Percentiles rank a stretch among this genome's conserved stretches.
Evolutionary conservation across 1,140 invertebrate genomes (phyloP).

Genomic region (Chrysomallon squamiferum): DNA sequence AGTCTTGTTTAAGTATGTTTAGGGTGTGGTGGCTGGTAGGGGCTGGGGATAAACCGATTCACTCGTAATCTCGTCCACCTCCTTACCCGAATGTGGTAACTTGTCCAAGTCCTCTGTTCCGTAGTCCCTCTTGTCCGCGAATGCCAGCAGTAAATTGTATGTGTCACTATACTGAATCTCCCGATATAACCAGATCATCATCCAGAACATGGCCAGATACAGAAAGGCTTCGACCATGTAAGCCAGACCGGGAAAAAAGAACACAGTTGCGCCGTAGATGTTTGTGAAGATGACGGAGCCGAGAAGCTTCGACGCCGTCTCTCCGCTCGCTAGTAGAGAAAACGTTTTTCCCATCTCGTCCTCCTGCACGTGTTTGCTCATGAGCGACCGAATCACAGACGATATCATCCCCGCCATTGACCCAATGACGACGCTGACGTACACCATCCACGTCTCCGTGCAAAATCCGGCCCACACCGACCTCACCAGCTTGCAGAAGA

Average conservation of each 20-base stretch:
- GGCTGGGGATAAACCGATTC: neutral
- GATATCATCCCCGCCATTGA: slow-evolving; percentile 52
- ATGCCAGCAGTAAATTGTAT: neutral
- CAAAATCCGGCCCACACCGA: slow-evolving; percentile 51
- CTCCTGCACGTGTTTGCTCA: slow-evolving; percentile 54
- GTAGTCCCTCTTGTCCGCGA: neutral
- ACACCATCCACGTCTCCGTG: slow-evolving; percentile 57
- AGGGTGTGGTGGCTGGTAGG: neutral
- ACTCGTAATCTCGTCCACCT: neutral
- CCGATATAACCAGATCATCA: slow-evolving; percentile 29
- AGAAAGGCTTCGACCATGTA: slow-evolving; percentile 49
- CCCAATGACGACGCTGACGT: slow-evolving; percentile 48
- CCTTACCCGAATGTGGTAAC: neutral
- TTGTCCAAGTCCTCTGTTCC: neutral
- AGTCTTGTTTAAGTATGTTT: too few species aligned
- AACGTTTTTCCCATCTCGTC: slow-evolving; percentile 55
- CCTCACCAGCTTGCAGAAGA: slow-evolving; percentile 53
- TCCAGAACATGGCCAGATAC: slow-evolving; percentile 35
- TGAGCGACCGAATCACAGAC: slow-evolving; percentile 49
- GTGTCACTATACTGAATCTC: neutral
- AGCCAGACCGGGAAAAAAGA: slow-evolving; percentile 47
- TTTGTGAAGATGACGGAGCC: slow-evolving; percentile 56
- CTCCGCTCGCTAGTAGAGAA: slow-evolving; percentile 49
- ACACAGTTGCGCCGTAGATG: slow-evolving; percentile 52
- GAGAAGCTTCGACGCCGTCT: slow-evolving; percentile 56